Conservation (phyloP, 2,797 vertebrate genomes). For the Distichodus sexfasciatus region DNA sequence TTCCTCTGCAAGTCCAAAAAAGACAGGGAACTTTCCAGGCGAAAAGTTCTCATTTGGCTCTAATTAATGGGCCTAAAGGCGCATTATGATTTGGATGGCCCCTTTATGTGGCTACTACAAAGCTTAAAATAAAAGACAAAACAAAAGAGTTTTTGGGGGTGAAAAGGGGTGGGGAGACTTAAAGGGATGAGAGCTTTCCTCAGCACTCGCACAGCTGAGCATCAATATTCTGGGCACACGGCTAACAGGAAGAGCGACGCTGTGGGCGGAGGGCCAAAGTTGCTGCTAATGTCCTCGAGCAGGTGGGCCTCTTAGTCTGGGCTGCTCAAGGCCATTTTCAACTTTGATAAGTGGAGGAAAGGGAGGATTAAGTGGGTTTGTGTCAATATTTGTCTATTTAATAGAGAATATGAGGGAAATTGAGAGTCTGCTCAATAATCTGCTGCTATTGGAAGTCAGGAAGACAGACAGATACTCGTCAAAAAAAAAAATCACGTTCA, state of each 20-base stretch:
- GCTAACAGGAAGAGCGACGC: slow-evolving; percentile 52
- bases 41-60: slow-evolving; percentile 18
- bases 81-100: slow-evolving; percentile 17
- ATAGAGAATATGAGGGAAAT: neutral
- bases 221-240: slow-evolving; percentile 63
- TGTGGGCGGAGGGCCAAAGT: slow-evolving; percentile 44
- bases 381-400: neutral
- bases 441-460: neutral
- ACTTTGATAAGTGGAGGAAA: slow-evolving; percentile 43
- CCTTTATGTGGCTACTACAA: slow-evolving; percentile 18
- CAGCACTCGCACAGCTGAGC: slow-evolving; percentile 58
- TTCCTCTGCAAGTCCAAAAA: neutral
- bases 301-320: slow-evolving; percentile 49
- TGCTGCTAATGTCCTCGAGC: slow-evolving; percentile 50
- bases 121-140: slow-evolving; percentile 16
- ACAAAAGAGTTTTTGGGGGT: slow-evolving; percentile 14
- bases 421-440: too few relatives aligned
- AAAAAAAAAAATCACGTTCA: too few relatives aligned
- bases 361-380: slow-evolving; percentile 7
- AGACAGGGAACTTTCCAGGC: slow-evolving; percentile 15
- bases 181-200: slow-evolving; percentile 34
- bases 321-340: slow-evolving; percentile 32
- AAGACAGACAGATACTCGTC: neutral
- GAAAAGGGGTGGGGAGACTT: slow-evolving; percentile 25
- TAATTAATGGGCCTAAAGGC: slow-evolving; percentile 28